Evolutionary conservation across 2,113 vertebrate genomes (phyloP).

Genomic region (Pantherophis guttatus): DNA sequence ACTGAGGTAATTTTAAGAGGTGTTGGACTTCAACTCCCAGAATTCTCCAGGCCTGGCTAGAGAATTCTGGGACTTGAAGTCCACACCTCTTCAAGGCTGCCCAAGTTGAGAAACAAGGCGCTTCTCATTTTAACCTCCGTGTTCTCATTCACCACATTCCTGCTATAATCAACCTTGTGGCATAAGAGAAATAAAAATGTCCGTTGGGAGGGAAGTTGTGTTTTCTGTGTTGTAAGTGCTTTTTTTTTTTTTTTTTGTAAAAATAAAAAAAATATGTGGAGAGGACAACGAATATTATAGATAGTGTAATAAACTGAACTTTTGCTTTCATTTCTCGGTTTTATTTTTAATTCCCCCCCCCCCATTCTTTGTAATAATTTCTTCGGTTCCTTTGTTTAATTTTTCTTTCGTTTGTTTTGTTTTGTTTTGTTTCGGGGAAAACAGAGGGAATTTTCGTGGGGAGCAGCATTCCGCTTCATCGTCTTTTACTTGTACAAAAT

Average conservation of each 20-base stretch:
- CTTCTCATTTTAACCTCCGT: neutral
- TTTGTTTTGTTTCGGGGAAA: slow-evolving; percentile 28
- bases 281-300: slow-evolving; percentile 11
- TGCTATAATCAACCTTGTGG: slow-evolving; percentile 54
- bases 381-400: slow-evolving; percentile 38
- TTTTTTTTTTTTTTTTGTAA: slow-evolving; percentile 25
- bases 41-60: neutral
- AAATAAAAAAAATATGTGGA: slow-evolving; percentile 37
- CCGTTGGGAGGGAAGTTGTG: slow-evolving; percentile 2
- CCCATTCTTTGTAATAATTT: slow-evolving; percentile 62
- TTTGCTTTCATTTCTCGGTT: slow-evolving; percentile 22
- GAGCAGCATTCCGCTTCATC: slow-evolving; percentile 64
- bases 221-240: slow-evolving; percentile 65
- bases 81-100: neutral
- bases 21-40: neutral
- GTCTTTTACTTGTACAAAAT: slow-evolving; percentile 78
- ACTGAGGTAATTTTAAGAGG: neutral
- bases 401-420: slow-evolving; percentile 35
- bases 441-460: slow-evolving; percentile 58
- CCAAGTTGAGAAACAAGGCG: neutral
- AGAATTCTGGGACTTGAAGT: neutral
- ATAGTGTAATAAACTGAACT: slow-evolving; percentile 44
- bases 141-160: neutral
- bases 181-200: slow-evolving; percentile 38
- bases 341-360: slow-evolving; percentile 17